Evolutionary conservation across 2,797 vertebrate genomes (phyloP), one percentile per base, ranked within the genome.

Genomic region (Antrozous pallidus): DNA sequence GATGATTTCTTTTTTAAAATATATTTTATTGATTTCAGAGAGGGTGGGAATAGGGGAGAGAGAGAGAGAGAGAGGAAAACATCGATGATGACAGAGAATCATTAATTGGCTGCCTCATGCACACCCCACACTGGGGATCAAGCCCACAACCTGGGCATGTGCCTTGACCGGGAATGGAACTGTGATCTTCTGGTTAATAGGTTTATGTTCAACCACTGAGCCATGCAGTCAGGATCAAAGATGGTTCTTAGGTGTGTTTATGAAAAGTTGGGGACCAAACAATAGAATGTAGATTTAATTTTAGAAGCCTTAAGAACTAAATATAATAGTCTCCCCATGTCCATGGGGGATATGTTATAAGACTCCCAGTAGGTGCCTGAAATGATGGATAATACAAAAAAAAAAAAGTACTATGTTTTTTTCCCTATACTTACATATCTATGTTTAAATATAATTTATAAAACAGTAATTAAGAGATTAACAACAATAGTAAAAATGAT

Each of bases 1-100:
- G 65, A 45, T 61, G 36, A 69, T 67, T 96, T 94, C 0, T 56
- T 54, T 56, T 56, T 10, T 10, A 56, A 56, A 56, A 56, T 24
- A 56, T 56, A 26, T 56, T 56, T 56, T 24, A 56, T 56, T 56
- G 54, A 56, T 56, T 56, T 56, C 54, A 56, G 22, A 56, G 22
- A 24, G 54, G 9, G 22, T 56, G 54, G 22, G 22, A n/a, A n/a
- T n/a, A n/a, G n/a, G n/a, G n/a, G n/a, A n/a, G n/a, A n/a, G n/a
- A n/a, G n/a, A 56, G 22, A 56, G 0, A 9, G 54, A 56, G 22
- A 56, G 22, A 56, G 24, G 22, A 24, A 56, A 56, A 56, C 54
- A 24, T 56, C 54, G 24, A 2, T 56, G 22, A 56, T 56, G 54
- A 56, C 54, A 56, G 22, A 24, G 22, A 26, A 26, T 56, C 22